Evolutionary conservation across 2,797 vertebrate genomes (phyloP), one percentile per base, ranked within the genome.

Genomic region (Furcifer pardalis): DNA sequence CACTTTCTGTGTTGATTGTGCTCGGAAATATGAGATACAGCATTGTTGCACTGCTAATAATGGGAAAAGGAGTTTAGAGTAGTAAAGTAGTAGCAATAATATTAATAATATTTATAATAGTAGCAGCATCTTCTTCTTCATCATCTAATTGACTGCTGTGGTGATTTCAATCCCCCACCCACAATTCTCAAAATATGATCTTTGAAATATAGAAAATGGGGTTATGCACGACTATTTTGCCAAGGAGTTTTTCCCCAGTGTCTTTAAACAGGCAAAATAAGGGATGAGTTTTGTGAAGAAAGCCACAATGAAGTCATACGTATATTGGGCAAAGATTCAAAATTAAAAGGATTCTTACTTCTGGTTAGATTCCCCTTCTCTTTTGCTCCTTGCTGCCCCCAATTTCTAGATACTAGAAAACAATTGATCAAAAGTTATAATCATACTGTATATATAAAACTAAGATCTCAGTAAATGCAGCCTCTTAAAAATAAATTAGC

Each of bases 361-460:
- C 94, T 88, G 92, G 92, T 46, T 73, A 87, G 84, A 93, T 95
- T 95, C 42, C 63, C 21, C 6, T 9, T 49, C 21, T 15, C 49
- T 93, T n/a, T 95, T 95, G 94, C 8, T 42, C 19, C 19, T 10
- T 62, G 32, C 30, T 5, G 42, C 32, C 40, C 7, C 35, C 44
- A 91, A 93, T 92, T 95, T 96, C 96, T 95, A 93, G 91, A 96
- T 95, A 94, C 94, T 91, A 92, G 91, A 93, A 95, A 95, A 96
- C 96, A 95, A 96, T 96, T 96, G 95, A 87, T 93, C 83, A 93
- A 95, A 94, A 95, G 95, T 93, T 95, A 95, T 95, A 95, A 93
- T 88, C 83, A 2, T 75, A n/a, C n/a, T n/a, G n/a, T n/a, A 35
- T 89, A 88, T 88, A 27, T 15, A 76, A 72, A 73, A 23, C 32